Evolutionary conservation across 2,888 invertebrate species (phyloP).

Genomic region (Nematopogon swammerdamellus): DNA sequence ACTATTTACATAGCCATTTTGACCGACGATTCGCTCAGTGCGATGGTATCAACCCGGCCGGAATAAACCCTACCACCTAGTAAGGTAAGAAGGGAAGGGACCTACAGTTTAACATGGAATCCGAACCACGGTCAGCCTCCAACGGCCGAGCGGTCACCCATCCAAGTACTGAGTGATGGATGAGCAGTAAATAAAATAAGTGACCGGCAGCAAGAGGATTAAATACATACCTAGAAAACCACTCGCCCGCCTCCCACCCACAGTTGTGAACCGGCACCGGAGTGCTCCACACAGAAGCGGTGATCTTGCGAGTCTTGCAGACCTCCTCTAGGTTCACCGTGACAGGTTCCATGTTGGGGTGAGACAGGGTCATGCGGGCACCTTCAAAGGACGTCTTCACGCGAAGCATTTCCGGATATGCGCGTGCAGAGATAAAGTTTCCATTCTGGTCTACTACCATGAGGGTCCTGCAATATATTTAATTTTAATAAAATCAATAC

Average conservation of each 20-base stretch:
- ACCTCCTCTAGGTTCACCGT: conserved; percentile 27
- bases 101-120: too few species aligned
- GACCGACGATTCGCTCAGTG: too few species aligned
- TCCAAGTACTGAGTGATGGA: too few species aligned
- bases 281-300: conserved; percentile 39
- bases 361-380: conserved; percentile 33
- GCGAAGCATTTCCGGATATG: conserved; percentile 35
- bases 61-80: too few species aligned
- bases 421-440: conserved; percentile 37
- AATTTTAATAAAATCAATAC: too few species aligned
- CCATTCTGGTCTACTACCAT: conserved; percentile 39
- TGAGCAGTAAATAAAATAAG: too few species aligned
- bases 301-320: conserved; percentile 9
- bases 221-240: conserved; percentile 51
- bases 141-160: too few species aligned
- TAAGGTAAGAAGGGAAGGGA: too few species aligned
- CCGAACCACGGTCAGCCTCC: too few species aligned
- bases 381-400: conserved; percentile 30
- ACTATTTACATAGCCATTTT: too few species aligned
- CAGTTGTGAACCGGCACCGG: conserved; percentile 55
- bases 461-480: conserved; percentile 22
- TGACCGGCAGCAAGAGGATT: too few species aligned
- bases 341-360: conserved; percentile 42
- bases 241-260: conserved; percentile 59
- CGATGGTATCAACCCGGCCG: too few species aligned